Conservation (phyloP, 2,888 invertebrate genomes). For the Hydropsyche betteni region DNA sequence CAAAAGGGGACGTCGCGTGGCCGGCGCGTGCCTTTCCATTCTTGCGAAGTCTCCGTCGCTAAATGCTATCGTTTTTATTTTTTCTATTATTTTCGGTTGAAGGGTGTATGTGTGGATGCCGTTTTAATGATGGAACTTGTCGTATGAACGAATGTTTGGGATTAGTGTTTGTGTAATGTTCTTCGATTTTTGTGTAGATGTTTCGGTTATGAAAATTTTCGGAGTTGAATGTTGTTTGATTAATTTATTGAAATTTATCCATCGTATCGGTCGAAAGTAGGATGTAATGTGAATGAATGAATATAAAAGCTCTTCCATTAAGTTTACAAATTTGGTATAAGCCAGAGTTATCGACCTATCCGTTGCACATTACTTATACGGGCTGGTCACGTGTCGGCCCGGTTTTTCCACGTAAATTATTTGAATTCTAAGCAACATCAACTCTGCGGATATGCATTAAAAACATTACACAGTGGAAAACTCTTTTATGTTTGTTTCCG, state of each 20-base stretch:
- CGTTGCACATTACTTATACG: slow-evolving; percentile 39
- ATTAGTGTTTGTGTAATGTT: too few relatives aligned
- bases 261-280: too few relatives aligned
- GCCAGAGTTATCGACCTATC: slow-evolving; percentile 42
- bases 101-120: not conserved
- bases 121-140: slow-evolving; percentile 6
- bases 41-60: slow-evolving; percentile 34
- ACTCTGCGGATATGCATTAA: not conserved
- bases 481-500: too few relatives aligned
- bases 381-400: slow-evolving; percentile 37
- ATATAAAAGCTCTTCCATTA: slow-evolving; percentile 33
- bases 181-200: too few relatives aligned
- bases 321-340: slow-evolving; percentile 32
- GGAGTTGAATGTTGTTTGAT: too few relatives aligned
- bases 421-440: not conserved
- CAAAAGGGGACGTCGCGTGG: slow-evolving; percentile 29
- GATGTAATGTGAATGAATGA: not conserved
- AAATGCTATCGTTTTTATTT: slow-evolving; percentile 41
- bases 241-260: too few relatives aligned
- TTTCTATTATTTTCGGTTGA: not conserved
- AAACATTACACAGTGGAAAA: not conserved
- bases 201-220: too few relatives aligned
- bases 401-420: slow-evolving; percentile 8
- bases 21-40: slow-evolving; percentile 25
- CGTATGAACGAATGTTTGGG: not conserved